Conservation (phyloP, 2,113 vertebrate species). For the Clarias gariepinus region DNA sequence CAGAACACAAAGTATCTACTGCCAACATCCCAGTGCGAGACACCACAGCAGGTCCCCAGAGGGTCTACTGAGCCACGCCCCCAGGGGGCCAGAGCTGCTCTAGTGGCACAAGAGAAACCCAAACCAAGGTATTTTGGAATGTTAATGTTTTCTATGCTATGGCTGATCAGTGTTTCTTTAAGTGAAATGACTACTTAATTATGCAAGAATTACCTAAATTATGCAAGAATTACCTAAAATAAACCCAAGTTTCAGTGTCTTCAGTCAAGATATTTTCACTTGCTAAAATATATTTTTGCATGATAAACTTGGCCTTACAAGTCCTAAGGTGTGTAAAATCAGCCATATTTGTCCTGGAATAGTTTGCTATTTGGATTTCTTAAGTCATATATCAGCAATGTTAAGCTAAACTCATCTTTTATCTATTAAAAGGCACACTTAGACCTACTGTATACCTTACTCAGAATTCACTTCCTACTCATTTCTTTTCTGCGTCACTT, state of each 20-base stretch:
- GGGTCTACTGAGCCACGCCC: too few relatives aligned
- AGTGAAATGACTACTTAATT: not conserved
- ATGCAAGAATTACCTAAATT: not conserved
- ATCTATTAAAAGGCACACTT: not conserved
- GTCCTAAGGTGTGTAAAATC: not conserved
- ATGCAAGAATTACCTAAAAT: too few relatives aligned
- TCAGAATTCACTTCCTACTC: conserved; percentile 9
- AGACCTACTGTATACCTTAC: conserved; percentile 1
- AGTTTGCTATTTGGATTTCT: not conserved
- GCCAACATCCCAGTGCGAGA: too few relatives aligned
- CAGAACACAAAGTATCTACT: too few relatives aligned
- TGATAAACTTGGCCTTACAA: not conserved
- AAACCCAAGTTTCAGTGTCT: not conserved
- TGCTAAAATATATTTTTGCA: not conserved
- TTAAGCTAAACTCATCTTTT: not conserved
- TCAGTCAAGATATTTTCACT: not conserved
- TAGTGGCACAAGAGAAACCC: too few relatives aligned
- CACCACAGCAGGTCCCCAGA: too few relatives aligned
- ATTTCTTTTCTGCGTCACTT: conserved; percentile 32
- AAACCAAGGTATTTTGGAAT: too few relatives aligned
- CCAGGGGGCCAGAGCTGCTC: too few relatives aligned
- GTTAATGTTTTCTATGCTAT: too few relatives aligned
- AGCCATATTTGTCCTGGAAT: not conserved
- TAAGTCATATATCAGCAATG: not conserved
- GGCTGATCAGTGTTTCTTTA: not conserved